A percentile compares a stretch with the other conserved stretches of the same genome.
phyloP scores from a whole-genome alignment of 2,797 vertebrate genomes.

The Phrynocephalus forsythii region DNA sequence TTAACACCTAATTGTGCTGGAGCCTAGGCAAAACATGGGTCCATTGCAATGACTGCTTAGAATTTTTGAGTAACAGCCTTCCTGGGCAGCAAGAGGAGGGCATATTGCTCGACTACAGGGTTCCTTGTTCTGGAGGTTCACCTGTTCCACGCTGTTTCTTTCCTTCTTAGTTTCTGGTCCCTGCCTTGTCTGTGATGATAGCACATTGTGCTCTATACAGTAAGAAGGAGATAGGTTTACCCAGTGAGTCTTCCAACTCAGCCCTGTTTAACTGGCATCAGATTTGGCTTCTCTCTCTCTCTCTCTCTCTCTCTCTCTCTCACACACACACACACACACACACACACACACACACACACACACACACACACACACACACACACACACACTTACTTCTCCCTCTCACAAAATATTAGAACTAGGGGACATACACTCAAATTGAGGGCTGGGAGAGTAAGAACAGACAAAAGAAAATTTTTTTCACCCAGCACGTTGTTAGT shows the following conservation, averaged over 20 bases:
- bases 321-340: too few relatives aligned
- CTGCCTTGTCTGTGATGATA: neutral
- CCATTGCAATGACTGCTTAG: neutral
- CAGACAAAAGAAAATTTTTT: too few relatives aligned
- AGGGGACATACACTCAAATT: too few relatives aligned
- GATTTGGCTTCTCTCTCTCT: too few relatives aligned
- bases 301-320: too few relatives aligned
- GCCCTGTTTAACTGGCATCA: neutral
- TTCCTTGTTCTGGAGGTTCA: neutral
- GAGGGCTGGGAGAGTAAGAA: too few relatives aligned
- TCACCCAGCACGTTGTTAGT: too few relatives aligned
- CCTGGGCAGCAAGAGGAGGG: neutral
- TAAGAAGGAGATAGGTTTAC: neutral
- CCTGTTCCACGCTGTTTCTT: neutral
- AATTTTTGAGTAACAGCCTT: neutral
- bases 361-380: too few relatives aligned
- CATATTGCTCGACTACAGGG: neutral
- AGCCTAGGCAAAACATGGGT: neutral
- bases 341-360: too few relatives aligned
- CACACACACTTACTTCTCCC: too few relatives aligned
- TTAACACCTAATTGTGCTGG: neutral
- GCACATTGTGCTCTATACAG: too few relatives aligned
- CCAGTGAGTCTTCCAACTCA: neutral
- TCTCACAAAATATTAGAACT: too few relatives aligned
- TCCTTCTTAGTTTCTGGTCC: neutral